These are phyloP conservation scores for Chromobotia macracanthus DNA, from an alignment of 2,797 vertebrate species.

Conservation along the genomic window DNA sequence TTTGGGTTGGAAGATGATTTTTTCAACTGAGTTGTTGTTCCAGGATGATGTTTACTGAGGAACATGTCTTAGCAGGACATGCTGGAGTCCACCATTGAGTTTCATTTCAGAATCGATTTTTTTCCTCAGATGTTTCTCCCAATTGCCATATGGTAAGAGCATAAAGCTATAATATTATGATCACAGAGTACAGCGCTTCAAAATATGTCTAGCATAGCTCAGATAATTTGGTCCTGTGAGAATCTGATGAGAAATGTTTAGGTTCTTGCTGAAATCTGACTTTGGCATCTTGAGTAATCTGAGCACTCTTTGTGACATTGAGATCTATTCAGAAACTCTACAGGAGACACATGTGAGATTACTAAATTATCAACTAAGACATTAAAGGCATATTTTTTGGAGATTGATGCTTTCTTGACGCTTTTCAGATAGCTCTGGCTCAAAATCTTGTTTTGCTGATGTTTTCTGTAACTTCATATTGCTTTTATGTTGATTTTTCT, in stretches of 20 bases:
- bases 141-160: not conserved
- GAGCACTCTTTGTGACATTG: not conserved
- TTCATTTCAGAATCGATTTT: too few species aligned
- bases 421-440: not conserved
- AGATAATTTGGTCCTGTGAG: too few species aligned
- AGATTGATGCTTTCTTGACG: not conserved
- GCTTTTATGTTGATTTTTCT: not conserved
- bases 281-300: not conserved
- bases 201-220: not conserved
- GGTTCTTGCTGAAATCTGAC: not conserved
- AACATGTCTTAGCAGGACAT: too few species aligned
- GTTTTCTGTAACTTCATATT: not conserved
- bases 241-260: not conserved
- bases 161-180: not conserved
- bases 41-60: too few species aligned
- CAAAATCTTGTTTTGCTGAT: not conserved
- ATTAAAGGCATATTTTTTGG: not conserved
- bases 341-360: not conserved
- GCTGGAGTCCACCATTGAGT: not conserved
- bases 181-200: not conserved
- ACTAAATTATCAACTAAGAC: not conserved
- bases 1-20: too few species aligned
- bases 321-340: not conserved
- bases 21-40: too few species aligned
- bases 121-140: not conserved